Evolutionary conservation across 2,113 vertebrate genomes (phyloP), one percentile per base, ranked within the genome.

Genomic region (Myrmecophaga tridactyla): DNA sequence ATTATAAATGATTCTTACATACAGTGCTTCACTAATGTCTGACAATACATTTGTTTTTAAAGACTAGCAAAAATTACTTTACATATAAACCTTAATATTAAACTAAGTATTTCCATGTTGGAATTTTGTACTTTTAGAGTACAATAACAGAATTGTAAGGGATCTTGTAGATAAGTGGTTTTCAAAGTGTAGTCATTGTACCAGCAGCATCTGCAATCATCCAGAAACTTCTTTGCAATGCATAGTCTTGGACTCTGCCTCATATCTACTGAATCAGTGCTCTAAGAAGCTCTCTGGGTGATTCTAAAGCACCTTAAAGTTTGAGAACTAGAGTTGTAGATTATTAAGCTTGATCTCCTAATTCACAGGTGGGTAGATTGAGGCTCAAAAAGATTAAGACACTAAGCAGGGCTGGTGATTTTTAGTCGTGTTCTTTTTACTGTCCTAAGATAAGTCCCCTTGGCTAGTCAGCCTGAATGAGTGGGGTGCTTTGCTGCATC

Each of bases 361-460:
- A 78, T 83, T 90, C 77, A 60, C 86, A 95, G 77, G 83, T 69
- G 56, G 90, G 82, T 78, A 90, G 67, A 92, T 4, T 27, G 75
- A 91, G 92, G 34, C 72, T 93, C 86, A 58, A 39, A 77, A 83
- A 83, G 77, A 82, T 90, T 36, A 84, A 81, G 73, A n/a, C n/a
- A 90, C 58, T 4, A 25, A 53, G 77, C 34, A 46, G 75, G 93
- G 56, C 53, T 94, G 73, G 67, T 90, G 62, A 39, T 70, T 86
- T 86, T 76, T 27, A 29, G 23, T 2, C 18, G 13, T 75, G 31
- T 25, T 89, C 43, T 78, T 67, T 94, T 46, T 27, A 46, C 53
- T 7, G 0, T 75, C 27, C 78, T 70, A 3, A 70, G 56, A 43
- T 69, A 73, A 83, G 72, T 89, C 78, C 58, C 29, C 53, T 65